These are phyloP conservation scores for Junonia oenone DNA, from an alignment of 2,888 invertebrate genomes.

Conservation along the genomic window DNA sequence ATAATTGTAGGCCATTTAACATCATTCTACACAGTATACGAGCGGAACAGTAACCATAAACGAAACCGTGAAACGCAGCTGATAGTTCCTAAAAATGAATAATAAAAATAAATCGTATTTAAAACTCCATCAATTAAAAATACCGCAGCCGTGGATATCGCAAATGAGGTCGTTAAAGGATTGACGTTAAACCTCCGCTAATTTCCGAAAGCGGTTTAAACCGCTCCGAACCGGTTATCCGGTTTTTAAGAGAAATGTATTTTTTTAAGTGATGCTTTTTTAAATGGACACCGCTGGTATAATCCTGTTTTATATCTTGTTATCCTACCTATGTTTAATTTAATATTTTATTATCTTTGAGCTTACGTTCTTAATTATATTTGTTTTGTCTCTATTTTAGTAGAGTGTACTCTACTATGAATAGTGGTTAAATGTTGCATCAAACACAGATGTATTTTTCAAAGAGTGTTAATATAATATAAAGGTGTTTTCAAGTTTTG, in stretches of 20 bases:
- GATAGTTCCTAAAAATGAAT: background rate
- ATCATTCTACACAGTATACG: no score
- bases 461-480: no score
- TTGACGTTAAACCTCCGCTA: slow-evolving; percentile 30
- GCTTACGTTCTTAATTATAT: background rate
- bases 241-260: slow-evolving; percentile 2
- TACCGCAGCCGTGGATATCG: slow-evolving; percentile 6
- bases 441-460: no score
- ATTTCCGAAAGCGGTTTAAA: slow-evolving; percentile 22
- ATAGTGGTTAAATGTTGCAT: no score
- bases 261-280: slow-evolving; percentile 3
- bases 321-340: background rate
- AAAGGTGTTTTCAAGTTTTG: no score
- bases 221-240: background rate
- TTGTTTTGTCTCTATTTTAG: no score
- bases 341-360: background rate
- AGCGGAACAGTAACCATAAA: no score
- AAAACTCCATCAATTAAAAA: slow-evolving; percentile 19
- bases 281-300: background rate
- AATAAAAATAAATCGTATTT: background rate
- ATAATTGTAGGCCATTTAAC: no score
- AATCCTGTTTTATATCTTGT: background rate
- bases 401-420: no score
- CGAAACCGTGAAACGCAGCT: background rate
- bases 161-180: slow-evolving; percentile 32